phyloP scores from a whole-genome alignment of 2,797 vertebrate species.

The Pangasius macronema region DNA sequence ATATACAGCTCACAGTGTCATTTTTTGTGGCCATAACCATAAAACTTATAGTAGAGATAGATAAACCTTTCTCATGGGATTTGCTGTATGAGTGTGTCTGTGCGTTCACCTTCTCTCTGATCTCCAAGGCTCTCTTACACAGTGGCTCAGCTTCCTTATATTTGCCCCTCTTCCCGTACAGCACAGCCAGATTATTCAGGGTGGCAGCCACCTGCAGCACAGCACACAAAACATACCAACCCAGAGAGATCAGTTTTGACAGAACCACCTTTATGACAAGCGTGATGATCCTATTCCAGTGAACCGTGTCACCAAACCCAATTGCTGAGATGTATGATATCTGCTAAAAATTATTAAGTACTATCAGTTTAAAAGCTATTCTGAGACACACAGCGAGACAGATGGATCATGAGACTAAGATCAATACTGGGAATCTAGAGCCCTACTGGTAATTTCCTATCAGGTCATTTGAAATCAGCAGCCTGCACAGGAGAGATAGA shows the following conservation, averaged over 20 bases:
- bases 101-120: conserved; percentile 89
- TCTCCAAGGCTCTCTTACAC: conserved; percentile 96
- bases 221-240: conserved; percentile 16
- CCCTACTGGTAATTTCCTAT: background rate
- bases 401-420: conserved; percentile 11
- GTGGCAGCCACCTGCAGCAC: conserved; percentile 90
- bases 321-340: background rate
- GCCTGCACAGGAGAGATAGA: background rate
- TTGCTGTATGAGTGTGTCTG: background rate
- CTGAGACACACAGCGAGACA: background rate
- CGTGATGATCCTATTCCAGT: background rate
- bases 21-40: background rate
- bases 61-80: background rate
- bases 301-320: background rate
- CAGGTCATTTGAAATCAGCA: conserved; percentile 10
- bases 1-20: background rate
- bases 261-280: background rate
- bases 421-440: conserved; percentile 29
- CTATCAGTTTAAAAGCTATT: background rate
- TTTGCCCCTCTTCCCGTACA: conserved; percentile 96
- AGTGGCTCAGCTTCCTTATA: conserved; percentile 96
- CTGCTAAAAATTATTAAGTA: background rate
- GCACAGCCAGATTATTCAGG: conserved; percentile 94
- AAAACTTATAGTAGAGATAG: background rate
- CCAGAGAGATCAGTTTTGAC: background rate